Evolutionary conservation across 2,797 vertebrate genomes (phyloP).

Genomic region (Vespertilio murinus): DNA sequence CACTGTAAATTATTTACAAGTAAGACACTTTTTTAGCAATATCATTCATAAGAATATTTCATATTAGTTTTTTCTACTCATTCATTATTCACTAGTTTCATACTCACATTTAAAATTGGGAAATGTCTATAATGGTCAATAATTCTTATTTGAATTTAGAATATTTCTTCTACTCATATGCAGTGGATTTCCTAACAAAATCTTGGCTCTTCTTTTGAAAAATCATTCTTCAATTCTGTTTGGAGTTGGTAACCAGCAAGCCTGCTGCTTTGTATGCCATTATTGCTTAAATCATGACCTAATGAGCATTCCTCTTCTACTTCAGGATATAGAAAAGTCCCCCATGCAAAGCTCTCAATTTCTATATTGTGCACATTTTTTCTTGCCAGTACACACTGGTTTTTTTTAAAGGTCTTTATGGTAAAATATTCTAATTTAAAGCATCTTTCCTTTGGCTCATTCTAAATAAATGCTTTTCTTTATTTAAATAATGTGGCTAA

Average conservation of each 20-base stretch:
- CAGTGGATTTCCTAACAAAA: neutral
- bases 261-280: neutral
- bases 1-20: neutral
- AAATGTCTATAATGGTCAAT: neutral
- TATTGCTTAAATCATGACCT: neutral
- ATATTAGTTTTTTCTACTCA: neutral
- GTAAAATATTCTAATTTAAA: neutral
- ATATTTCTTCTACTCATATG: neutral
- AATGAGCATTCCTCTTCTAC: neutral
- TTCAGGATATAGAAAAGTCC: neutral
- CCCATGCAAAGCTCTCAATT: neutral
- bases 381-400: neutral
- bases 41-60: neutral
- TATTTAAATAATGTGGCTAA: neutral
- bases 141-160: slow-evolving; percentile 7
- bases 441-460: neutral
- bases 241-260: neutral
- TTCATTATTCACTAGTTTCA: neutral
- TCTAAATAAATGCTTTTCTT: neutral
- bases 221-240: neutral
- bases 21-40: neutral
- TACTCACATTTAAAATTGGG: neutral
- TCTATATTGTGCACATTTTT: neutral
- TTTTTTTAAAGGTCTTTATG: neutral
- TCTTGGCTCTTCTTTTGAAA: neutral